Base-by-base conservation (phyloP, 1,140 invertebrate species). In the Calephelis virginiensis region DNA sequence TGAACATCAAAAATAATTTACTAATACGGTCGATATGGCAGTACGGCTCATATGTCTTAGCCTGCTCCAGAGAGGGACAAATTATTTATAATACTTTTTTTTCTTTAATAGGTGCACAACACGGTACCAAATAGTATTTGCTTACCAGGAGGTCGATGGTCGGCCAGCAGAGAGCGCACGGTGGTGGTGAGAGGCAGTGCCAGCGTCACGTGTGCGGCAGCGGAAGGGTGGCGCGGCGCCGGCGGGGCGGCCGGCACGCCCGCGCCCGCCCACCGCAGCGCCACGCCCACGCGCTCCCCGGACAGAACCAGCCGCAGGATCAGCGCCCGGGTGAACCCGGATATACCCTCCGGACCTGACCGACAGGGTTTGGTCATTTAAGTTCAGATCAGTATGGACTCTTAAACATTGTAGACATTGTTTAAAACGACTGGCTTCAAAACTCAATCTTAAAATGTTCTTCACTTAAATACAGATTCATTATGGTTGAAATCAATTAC, bases 291-390 rank as follows among this genome's bases (percentile, higher is more conserved):
- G 73, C 96, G 96, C 85, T 98, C 97, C 81, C 95, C 96, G 77
- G 97, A 96, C 49, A 98, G 89, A 13, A 98, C 91, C 37, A 98
- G 91, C 81, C 98, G 96, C 8, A 98, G 89, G 63, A 98, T 94
- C 38, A 98, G 89, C 66, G 97, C 93, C 17, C 97, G 93, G 10
- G 96, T 96, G 83, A 98, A 98, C 10, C 97, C 97, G 11, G 96
- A 96, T 71, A 98, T 95, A 7, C 86, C 86, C 56, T 81, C 81
- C 8, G 79, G 71, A 66, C 78, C 81, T 79, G 69, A 40, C 0
- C 28, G 28, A 28, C 28, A 28, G 28, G 28, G 28, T 28, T 28
- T 28, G 28, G 3, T 28, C 28, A 3, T 28, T 28, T 28, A 28
- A 28, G 5, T 28, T 28, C n/a, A n/a, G 3, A 28, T 3, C 28